Base-by-base conservation (phyloP, 2,797 vertebrate species). In the Xenopus petersii region DNA sequence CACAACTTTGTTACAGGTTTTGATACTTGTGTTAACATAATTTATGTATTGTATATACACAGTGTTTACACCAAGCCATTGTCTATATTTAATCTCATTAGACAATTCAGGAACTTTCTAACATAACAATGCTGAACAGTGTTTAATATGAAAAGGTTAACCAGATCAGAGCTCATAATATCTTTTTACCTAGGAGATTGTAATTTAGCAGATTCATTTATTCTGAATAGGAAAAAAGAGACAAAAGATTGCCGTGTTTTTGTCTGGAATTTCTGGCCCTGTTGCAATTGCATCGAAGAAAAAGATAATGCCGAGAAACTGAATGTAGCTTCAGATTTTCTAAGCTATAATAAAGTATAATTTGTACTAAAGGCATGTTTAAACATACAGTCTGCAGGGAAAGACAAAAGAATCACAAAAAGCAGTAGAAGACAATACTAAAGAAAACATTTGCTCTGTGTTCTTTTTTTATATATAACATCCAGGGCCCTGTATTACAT, bases 181-280 rank as follows among this genome's bases (percentile, higher is more conserved):
- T 83, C 81, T 83, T 83, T 60, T 60, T 56, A 42, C 21, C 58
- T 46, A 82, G 81, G 77, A 49, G 69, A 80, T 82, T 76, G 79
- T 79, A 79, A 81, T 82, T 55, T 78, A 81, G 71, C 85, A 81
- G 56, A 81, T 82, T 82, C 85, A 82, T 83, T 85, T 85, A 86
- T 83, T 85, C 79, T 81, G 80, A 86, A 78, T 74, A 84, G 80
- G 71, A 72, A 84, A 81, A 71, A 84, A 81, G 80, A 86, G 65
- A 65, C 75, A 81, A 71, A 83, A 79, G 59, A 77, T 65, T 61
- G 61, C 73, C 70, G 75, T 80, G 80, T 47, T 70, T 80, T 81
- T 81, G 75, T 79, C 75, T 82, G 79, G 80, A 82, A 62, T 81
- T 84, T 85, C 83, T 64, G 54, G 77, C 81, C 83, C 83, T 77